A percentile compares a stretch with the other conserved stretches of the same genome.
These are phyloP conservation scores for Druon quercuslanigerum DNA, from an alignment of 1,140 invertebrate genomes.

Conservation along the genomic window DNA sequence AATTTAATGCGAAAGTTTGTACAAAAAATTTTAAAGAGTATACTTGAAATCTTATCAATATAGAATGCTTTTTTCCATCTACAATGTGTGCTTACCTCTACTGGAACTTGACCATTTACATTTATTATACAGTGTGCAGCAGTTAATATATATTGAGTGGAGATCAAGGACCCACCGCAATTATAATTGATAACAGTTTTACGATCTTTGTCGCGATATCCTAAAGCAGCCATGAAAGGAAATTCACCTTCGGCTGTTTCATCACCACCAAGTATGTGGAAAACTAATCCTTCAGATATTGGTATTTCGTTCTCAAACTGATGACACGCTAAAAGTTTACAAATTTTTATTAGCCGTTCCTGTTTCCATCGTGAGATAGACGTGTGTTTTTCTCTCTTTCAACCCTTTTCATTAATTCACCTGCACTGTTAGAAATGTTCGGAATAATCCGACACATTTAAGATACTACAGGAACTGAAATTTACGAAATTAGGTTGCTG, in stretches of 20 bases:
- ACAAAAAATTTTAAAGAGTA: not conserved
- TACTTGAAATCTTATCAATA: no score
- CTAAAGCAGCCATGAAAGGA: conserved; percentile 66
- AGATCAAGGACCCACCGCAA: conserved; percentile 89
- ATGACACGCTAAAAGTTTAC: conserved; percentile 61
- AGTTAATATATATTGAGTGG: conserved; percentile 84
- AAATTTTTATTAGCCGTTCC: no score
- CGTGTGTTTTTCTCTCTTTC: no score
- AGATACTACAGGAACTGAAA: no score
- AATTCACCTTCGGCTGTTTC: conserved; percentile 56
- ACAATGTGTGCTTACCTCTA: conserved; percentile 53
- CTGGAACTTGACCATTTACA: conserved; percentile 61
- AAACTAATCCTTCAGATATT: conserved; percentile 38
- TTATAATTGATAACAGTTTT: conserved; percentile 71
- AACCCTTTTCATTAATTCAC: no score
- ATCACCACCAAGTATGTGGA: conserved; percentile 58
- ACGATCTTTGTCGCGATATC: conserved; percentile 51
- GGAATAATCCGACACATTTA: no score
- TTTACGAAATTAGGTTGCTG: no score
- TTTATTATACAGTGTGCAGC: conserved; percentile 86
- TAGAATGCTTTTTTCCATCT: no score
- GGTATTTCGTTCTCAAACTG: conserved; percentile 61
- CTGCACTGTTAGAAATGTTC: no score
- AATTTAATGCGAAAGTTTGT: not conserved
- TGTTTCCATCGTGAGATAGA: no score